Conservation (phyloP, 2,113 vertebrate species). For the Phylloscopus whistleri region DNA sequence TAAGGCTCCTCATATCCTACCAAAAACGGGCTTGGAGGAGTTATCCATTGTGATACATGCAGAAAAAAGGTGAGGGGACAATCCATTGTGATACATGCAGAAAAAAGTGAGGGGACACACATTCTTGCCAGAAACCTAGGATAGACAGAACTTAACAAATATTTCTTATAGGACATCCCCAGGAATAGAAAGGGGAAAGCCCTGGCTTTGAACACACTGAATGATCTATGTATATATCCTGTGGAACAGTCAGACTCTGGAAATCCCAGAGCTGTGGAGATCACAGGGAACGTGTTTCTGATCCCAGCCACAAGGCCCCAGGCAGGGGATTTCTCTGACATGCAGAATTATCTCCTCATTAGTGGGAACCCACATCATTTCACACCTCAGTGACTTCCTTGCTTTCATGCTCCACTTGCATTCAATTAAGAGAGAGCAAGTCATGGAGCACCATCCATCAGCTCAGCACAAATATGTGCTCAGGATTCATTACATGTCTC, state of each 20-base stretch:
- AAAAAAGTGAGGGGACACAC: neutral
- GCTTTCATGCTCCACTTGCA: slow-evolving; percentile 19
- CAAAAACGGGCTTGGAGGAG: neutral
- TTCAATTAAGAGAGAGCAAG: slow-evolving; percentile 3
- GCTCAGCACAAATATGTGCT: neutral
- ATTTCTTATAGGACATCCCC: neutral
- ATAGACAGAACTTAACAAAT: neutral
- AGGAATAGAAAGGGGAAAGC: neutral
- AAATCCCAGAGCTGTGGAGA: neutral
- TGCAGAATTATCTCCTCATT: slow-evolving; percentile 38
- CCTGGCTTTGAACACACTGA: neutral
- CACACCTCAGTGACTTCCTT: neutral
- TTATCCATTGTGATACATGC: neutral
- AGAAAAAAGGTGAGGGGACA: neutral
- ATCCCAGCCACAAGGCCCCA: neutral
- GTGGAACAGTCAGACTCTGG: neutral
- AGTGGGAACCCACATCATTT: slow-evolving; percentile 13
- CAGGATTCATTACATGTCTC: slow-evolving; percentile 32
- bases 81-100: neutral
- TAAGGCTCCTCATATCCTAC: neutral
- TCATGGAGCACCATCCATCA: neutral
- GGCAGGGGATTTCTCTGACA: slow-evolving; percentile 25
- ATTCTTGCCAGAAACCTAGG: neutral
- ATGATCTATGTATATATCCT: neutral
- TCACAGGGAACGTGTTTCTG: neutral